Evolutionary conservation across 1,140 invertebrate species (phyloP), one percentile per base, ranked within the genome.

Genomic region (Ceratosolen fusciceps): DNA sequence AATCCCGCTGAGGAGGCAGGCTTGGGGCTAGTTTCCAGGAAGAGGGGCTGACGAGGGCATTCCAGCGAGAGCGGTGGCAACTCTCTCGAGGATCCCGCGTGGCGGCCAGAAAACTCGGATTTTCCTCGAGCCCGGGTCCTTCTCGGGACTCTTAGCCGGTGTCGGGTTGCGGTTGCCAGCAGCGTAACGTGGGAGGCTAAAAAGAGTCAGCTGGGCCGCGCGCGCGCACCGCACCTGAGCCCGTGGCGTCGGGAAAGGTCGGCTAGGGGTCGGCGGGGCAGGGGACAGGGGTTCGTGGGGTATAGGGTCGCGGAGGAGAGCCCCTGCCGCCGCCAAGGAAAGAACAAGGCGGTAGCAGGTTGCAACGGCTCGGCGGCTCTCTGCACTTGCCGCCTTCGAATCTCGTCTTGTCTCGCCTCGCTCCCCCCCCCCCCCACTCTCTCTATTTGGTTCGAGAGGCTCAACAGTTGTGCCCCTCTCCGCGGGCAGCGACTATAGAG

Each of bases 301-400:
- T n/a, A n/a, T n/a, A n/a, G 43, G 43, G 8, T 47, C 43, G 34
- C 43, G 29, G 31, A 71, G 68, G 34, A 7, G 49, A n/a, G 43
- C 5, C 34, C 14, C 43, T 7, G 7, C 43, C 43, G 43, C 43
- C 43, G 43, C n/a, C 34, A 58, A 37, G n/a, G n/a, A n/a, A n/a
- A n/a, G n/a, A 43, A 77, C 39, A 52, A 68, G 67, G 12, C 39
- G 39, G 62, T 34, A 70, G 75, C 75, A 77, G 75, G 75, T 77
- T 77, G 65, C 62, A 76, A 43, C 39, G 43, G 21, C 65, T 39
- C 24, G n/a, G n/a, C n/a, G n/a, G n/a, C n/a, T n/a, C 58, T 21
- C 5, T 54, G 62, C 74, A 68, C 74, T 67, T 54, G 74, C 12
- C 29, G 1, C 21, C 37, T n/a, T n/a, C n/a, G n/a, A n/a, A n/a